Evolutionary conservation across 2,797 vertebrate genomes (phyloP).

Genomic region (Leptoclinus maculatus): DNA sequence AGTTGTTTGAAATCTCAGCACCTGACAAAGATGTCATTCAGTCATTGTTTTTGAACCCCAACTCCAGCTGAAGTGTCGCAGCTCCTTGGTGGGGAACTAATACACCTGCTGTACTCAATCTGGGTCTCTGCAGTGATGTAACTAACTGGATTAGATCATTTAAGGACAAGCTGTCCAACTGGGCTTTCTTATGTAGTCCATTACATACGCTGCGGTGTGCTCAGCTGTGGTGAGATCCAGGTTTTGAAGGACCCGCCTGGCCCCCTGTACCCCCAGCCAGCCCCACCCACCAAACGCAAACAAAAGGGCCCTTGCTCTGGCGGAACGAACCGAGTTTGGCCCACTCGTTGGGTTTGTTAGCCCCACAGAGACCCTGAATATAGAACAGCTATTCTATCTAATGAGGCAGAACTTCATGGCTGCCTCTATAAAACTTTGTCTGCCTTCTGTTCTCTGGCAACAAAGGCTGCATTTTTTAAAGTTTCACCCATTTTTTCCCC

Average conservation of each 20-base stretch:
- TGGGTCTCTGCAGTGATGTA: slow-evolving; percentile 42
- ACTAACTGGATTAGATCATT: slow-evolving; percentile 42
- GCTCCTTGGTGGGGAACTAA: slow-evolving; percentile 28
- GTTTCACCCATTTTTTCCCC: slow-evolving; percentile 60
- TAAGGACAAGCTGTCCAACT: slow-evolving; percentile 31
- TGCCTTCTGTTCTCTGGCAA: slow-evolving; percentile 82
- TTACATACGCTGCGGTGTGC: slow-evolving; percentile 18
- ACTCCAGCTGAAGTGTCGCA: background rate
- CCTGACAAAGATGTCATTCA: slow-evolving; percentile 3
- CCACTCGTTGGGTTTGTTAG: slow-evolving; percentile 75
- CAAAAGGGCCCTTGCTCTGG: slow-evolving; percentile 70
- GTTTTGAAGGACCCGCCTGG: slow-evolving; percentile 49
- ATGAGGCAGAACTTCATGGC: slow-evolving; percentile 83
- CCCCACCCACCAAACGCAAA: slow-evolving; percentile 68
- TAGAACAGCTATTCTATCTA: slow-evolving; percentile 82
- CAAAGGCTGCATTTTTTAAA: slow-evolving; percentile 76
- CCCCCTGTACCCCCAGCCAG: slow-evolving; percentile 35
- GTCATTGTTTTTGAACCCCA: slow-evolving; percentile 1
- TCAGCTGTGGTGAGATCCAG: slow-evolving; percentile 54
- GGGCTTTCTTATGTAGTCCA: slow-evolving; percentile 44
- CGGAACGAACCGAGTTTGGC: slow-evolving; percentile 75
- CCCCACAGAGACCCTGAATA: slow-evolving; percentile 83
- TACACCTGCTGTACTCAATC: slow-evolving; percentile 31
- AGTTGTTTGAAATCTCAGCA: background rate
- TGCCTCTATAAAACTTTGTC: slow-evolving; percentile 81